Conservation (phyloP, 2,113 vertebrate genomes). For the Pseudorhombus dupliciocellatus region DNA sequence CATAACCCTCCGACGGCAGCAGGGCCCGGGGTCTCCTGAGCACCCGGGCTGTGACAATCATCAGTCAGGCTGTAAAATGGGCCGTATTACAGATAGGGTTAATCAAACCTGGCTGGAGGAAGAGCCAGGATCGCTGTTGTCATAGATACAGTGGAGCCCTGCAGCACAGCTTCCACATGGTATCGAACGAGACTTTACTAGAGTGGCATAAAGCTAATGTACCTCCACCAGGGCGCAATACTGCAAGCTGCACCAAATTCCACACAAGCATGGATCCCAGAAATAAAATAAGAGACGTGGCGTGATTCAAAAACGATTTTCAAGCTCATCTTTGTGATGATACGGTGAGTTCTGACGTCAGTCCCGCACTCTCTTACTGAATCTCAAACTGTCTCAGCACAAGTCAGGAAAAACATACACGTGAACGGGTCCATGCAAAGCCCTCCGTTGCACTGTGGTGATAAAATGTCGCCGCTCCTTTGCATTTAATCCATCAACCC, state of each 20-base stretch:
- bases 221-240: too few relatives aligned
- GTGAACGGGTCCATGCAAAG: constrained; percentile 48
- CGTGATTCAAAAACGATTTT: too few relatives aligned
- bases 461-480: constrained; percentile 67
- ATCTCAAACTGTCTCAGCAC: constrained; percentile 39
- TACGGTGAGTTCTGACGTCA: constrained; percentile 26
- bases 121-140: constrained; percentile 41
- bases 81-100: constrained; percentile 53
- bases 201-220: constrained; percentile 5
- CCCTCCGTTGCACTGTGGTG: constrained; percentile 51
- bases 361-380: constrained; percentile 44
- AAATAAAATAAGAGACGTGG: too few relatives aligned
- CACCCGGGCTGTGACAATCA: constrained; percentile 47
- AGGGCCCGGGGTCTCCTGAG: constrained; percentile 53
- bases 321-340: too few relatives aligned
- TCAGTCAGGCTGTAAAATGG: constrained; percentile 59
- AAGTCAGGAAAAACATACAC: constrained; percentile 43
- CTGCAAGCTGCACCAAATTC: too few relatives aligned
- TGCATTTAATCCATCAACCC: constrained; percentile 78
- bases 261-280: too few relatives aligned
- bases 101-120: constrained; percentile 46
- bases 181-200: constrained; percentile 9
- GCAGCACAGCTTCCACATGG: constrained; percentile 20
- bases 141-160: constrained; percentile 42
- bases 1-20: constrained; percentile 60